Evolutionary conservation across 1,140 invertebrate species (phyloP), one percentile per base, ranked within the genome.

Genomic region (Lysiphlebus fabarum): DNA sequence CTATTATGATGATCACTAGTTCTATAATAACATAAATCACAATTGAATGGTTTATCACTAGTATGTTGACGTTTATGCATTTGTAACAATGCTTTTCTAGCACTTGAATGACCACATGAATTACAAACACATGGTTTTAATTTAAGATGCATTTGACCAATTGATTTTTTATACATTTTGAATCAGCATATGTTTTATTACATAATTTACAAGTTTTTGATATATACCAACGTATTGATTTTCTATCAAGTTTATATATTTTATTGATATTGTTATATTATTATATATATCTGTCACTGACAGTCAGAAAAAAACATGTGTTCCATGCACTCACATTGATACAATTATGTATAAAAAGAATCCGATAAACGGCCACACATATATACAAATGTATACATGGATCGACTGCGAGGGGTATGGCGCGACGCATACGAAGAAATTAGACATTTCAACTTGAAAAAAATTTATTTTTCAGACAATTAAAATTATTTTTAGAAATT

Each of bases 121-220:
- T 84, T 84, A 66, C 90, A 92, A 38, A 86, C 83, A 64, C 87
- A 91, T 0, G 88, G 88, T 63, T 89, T 88, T 12, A 90, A 74
- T 68, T 90, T 89, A 34, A 86, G 86, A 69, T 92, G 90, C 1
- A 92, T 89, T 70, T 90, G 85, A n/a, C n/a, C 9, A 90, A 83
- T 60, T 92, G 90, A 70, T 86, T 88, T 50, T 87, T 87, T 6
- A 92, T 71, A 65, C 86, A 87, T 71, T 91, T 90, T 5, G 85
- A 83, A 65, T 90, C 88, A 0, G 87, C 85, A 71, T 90, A 90
- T 41, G 81, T 83, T 41, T 87, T 82, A 14, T 83, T 78, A 68
- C 89, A 91, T 34, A 86, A 83, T 48, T 85, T 81, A 69, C 89
- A 91, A n/a, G 82, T 81, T 67, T 87, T 87, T 33, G 84, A 82